Percentiles rank a stretch among this genome's conserved stretches.
Conservation (phyloP, 2,797 vertebrate genomes). For the Channallabes apus region DNA sequence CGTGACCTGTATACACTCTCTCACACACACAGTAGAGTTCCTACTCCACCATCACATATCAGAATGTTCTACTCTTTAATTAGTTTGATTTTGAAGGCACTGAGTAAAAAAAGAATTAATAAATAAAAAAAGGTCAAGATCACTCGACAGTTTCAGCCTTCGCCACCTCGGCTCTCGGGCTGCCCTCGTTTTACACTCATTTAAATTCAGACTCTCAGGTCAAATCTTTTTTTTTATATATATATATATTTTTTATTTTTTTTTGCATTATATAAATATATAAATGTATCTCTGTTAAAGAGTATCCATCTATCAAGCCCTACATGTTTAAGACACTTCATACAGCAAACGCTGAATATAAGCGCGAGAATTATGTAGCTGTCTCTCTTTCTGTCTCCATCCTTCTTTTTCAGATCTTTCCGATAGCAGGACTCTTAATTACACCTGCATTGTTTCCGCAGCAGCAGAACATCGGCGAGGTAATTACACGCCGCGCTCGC, state of each 20-base stretch:
- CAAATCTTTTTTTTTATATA: background rate
- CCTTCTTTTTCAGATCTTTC: conserved; percentile 12
- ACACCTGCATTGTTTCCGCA: conserved; percentile 20
- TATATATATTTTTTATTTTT: too few relatives aligned
- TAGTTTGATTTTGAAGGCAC: conserved; percentile 25
- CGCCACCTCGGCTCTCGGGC: conserved; percentile 5
- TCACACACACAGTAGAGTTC: background rate
- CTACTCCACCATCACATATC: conserved; percentile 9
- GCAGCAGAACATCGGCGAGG: conserved; percentile 20
- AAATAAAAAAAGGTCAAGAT: conserved; percentile 33
- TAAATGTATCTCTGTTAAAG: too few relatives aligned
- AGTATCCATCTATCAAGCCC: background rate
- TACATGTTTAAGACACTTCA: background rate
- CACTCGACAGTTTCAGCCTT: conserved; percentile 18
- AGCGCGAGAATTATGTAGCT: background rate
- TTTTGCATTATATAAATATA: too few relatives aligned
- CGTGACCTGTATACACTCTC: background rate
- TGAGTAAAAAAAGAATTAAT: too few relatives aligned
- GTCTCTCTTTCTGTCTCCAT: background rate
- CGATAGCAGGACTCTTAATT: conserved; percentile 29
- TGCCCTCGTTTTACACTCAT: background rate
- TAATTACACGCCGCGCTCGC: conserved; percentile 20
- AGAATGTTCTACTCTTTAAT: conserved; percentile 19
- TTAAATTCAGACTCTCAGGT: background rate
- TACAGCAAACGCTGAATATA: background rate